A percentile compares a stretch with the other conserved stretches of the same genome.
These are phyloP conservation scores for Temnothorax unifasciatus DNA, from an alignment of 2,888 invertebrate genomes.

Conservation along the genomic window DNA sequence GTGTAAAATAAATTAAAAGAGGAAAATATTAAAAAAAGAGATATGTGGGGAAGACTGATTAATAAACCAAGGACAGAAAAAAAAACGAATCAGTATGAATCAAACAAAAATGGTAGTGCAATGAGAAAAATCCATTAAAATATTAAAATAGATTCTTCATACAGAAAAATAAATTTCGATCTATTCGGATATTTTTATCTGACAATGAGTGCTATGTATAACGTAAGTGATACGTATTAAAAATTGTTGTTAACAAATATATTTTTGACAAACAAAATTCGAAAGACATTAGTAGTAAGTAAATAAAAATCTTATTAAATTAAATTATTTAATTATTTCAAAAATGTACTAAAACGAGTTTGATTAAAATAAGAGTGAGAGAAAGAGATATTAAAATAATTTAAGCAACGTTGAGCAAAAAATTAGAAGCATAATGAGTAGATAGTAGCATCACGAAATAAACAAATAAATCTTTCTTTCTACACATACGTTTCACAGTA, in stretches of 20 bases:
- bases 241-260: neutral
- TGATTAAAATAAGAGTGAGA: neutral
- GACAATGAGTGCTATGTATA: neutral
- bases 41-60: neutral
- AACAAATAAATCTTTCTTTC: neutral
- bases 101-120: neutral
- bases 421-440: neutral
- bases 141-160: neutral
- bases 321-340: neutral
- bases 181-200: constrained; percentile 1
- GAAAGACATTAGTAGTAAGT: neutral
- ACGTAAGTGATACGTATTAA: neutral
- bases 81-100: neutral
- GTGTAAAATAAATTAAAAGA: neutral
- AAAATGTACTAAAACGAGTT: neutral
- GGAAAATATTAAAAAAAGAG: neutral
- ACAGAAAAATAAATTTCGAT: neutral
- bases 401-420: neutral
- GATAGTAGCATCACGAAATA: neutral
- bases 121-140: constrained; percentile 2
- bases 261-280: neutral
- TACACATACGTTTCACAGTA: neutral
- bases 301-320: neutral
- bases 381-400: neutral
- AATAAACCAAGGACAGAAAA: neutral